A percentile compares a stretch with the other conserved stretches of the same genome.
Evolutionary conservation across 2,888 invertebrate genomes (phyloP).

Genomic region (Cantharis nigra): DNA sequence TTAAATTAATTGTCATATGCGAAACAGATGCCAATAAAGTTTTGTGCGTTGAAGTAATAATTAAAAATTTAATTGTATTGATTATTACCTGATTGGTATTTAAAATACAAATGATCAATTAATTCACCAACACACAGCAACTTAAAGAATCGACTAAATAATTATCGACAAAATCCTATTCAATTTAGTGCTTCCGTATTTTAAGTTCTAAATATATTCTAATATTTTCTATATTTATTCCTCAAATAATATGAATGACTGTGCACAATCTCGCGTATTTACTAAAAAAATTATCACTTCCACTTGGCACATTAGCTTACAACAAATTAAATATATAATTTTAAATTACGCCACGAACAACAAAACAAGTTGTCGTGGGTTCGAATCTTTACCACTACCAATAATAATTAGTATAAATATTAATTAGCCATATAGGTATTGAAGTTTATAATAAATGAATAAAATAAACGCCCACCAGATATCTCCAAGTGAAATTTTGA

Average conservation of each 20-base stretch:
- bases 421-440: too few species aligned
- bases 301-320: neutral
- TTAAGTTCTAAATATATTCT: neutral
- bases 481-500: neutral
- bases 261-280: neutral
- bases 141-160: neutral
- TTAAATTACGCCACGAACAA: neutral
- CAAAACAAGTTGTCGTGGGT: neutral
- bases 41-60: neutral
- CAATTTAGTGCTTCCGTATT: neutral
- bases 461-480: neutral
- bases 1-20: neutral
- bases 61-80: neutral
- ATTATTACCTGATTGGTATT: neutral
- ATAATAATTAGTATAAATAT: too few species aligned
- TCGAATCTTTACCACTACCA: neutral
- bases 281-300: neutral
- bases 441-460: neutral
- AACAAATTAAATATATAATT: neutral
- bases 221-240: neutral
- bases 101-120: neutral
- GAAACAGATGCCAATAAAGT: neutral
- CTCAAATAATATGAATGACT: neutral
- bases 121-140: neutral
- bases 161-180: neutral